Conservation (phyloP, 2,888 invertebrate species). For the Marasmarcha lunaedactyla region DNA sequence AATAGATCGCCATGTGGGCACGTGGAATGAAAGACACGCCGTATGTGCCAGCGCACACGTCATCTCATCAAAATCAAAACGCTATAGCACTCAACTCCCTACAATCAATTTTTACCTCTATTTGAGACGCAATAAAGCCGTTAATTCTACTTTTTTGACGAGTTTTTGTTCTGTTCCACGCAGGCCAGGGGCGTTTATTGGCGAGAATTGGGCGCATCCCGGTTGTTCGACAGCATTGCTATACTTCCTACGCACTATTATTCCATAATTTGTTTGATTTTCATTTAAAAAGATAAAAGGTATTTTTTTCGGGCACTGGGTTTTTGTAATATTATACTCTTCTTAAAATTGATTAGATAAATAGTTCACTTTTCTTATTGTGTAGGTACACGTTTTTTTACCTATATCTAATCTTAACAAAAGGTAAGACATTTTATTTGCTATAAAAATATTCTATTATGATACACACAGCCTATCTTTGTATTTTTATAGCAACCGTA, state of each 20-base stretch:
- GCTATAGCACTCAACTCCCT: slow-evolving; percentile 21
- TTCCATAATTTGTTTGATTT: too few species aligned
- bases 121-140: slow-evolving; percentile 32
- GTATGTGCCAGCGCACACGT: slow-evolving; percentile 31
- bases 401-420: too few species aligned
- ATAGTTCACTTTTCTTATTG: too few species aligned
- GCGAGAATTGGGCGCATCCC: slow-evolving; percentile 69
- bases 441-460: too few species aligned
- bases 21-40: slow-evolving; percentile 34
- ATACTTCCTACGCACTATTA: slow-evolving; percentile 43
- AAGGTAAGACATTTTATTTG: too few species aligned
- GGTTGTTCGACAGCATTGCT: slow-evolving; percentile 62
- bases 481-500: too few species aligned
- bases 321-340: too few species aligned
- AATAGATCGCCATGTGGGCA: slow-evolving; percentile 30
- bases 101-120: slow-evolving; percentile 44
- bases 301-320: too few species aligned
- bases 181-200: slow-evolving; percentile 61
- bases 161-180: slow-evolving; percentile 44
- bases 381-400: too few species aligned
- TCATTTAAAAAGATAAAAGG: too few species aligned
- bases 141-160: slow-evolving; percentile 33
- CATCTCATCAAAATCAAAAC: slow-evolving; percentile 14
- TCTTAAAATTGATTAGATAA: too few species aligned
- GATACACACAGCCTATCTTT: neutral